A percentile compares a stretch with the other conserved stretches of the same genome.
These are phyloP conservation scores for Strigamia crassipes DNA, from an alignment of 2,888 invertebrate genomes.

Conservation along the genomic window DNA sequence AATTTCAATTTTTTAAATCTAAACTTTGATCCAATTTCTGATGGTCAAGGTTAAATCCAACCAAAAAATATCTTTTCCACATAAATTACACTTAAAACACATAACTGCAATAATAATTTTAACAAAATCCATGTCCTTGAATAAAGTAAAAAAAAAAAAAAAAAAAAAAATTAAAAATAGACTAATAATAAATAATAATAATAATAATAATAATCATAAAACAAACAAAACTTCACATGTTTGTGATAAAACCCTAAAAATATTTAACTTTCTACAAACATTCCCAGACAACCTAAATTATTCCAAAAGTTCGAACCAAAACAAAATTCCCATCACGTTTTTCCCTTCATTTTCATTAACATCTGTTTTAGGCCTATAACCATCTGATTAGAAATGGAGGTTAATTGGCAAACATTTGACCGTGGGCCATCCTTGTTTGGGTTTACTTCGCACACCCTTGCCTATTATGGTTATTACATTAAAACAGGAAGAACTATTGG, in stretches of 20 bases:
- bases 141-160: too few species aligned
- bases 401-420: conserved; percentile 16
- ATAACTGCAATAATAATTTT: too few species aligned
- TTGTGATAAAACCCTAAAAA: too few species aligned
- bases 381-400: conserved; percentile 13
- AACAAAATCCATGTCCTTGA: not conserved
- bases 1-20: conserved; percentile 1
- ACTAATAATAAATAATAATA: too few species aligned
- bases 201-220: too few species aligned
- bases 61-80: not conserved
- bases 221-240: too few species aligned
- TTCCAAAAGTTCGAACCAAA: not conserved
- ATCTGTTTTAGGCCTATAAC: not conserved
- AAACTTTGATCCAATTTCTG: conserved; percentile 20
- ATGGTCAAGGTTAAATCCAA: conserved; percentile 20
- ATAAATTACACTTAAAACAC: too few species aligned
- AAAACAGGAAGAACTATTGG: conserved; percentile 31
- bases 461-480: conserved; percentile 32
- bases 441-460: conserved; percentile 6
- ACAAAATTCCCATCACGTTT: too few species aligned
- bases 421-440: conserved; percentile 36
- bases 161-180: not conserved
- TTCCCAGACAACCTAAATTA: not conserved
- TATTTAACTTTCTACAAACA: not conserved
- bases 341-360: not conserved